Evolutionary conservation across 2,797 vertebrate species (phyloP).

Genomic region (Gallirallus australis): DNA sequence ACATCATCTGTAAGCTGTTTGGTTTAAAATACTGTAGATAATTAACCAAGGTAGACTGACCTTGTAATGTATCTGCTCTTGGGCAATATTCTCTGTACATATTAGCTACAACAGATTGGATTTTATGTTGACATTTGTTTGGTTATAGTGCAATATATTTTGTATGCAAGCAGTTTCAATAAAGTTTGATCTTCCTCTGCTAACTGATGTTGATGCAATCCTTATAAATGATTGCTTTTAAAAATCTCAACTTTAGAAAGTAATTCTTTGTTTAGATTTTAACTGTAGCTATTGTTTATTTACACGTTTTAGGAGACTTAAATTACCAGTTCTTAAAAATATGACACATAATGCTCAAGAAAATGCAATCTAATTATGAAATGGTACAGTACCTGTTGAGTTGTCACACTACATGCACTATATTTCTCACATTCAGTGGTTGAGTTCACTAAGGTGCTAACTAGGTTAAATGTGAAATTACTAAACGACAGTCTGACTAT

Average conservation of each 20-base stretch:
- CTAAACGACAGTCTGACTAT: conserved; percentile 66
- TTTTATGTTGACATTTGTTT: conserved; percentile 98
- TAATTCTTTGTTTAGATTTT: conserved; percentile 74
- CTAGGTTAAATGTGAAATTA: conserved; percentile 78
- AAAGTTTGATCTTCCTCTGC: conserved; percentile 97
- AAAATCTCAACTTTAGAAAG: conserved; percentile 59
- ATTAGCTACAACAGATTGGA: conserved; percentile 94
- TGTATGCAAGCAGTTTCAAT: conserved; percentile 99
- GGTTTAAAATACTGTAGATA: conserved; percentile 94
- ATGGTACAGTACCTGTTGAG: conserved; percentile 65
- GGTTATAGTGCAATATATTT: conserved; percentile 99
- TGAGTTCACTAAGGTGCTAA: conserved; percentile 81
- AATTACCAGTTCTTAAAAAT: conserved; percentile 57
- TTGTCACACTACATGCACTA: conserved; percentile 70
- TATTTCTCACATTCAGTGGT: conserved; percentile 68
- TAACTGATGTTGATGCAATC: conserved; percentile 84
- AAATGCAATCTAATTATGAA: conserved; percentile 41
- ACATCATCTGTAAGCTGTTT: conserved; percentile 89
- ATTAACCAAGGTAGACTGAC: conserved; percentile 95
- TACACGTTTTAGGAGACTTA: conserved; percentile 66
- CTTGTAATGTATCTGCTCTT: conserved; percentile 96
- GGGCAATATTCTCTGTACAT: conserved; percentile 97
- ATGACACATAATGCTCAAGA: conserved; percentile 56
- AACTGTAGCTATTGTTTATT: conserved; percentile 72
- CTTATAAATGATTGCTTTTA: conserved; percentile 85